phyloP scores from a whole-genome alignment of 2,113 vertebrate species.

The Sinocyclocheilus anophthalmus region DNA sequence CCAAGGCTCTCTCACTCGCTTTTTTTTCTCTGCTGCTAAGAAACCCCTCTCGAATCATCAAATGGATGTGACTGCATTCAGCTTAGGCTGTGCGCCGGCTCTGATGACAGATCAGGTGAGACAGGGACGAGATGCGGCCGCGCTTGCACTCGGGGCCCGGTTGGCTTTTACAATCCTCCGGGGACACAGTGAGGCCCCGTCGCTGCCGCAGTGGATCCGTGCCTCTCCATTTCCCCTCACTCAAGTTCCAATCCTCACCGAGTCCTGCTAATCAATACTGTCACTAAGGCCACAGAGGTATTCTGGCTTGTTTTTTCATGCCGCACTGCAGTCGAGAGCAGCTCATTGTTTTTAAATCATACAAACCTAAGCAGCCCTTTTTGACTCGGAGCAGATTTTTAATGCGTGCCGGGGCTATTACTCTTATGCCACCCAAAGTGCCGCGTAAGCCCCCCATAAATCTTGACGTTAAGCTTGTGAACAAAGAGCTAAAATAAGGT shows the following conservation, averaged over 20 bases:
- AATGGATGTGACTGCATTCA: conserved; percentile 48
- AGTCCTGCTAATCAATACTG: conserved; percentile 69
- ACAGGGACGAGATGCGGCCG: neutral
- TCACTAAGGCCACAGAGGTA: conserved; percentile 59
- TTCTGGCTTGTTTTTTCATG: conserved; percentile 56
- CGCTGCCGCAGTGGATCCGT: conserved; percentile 66
- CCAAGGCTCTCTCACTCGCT: neutral
- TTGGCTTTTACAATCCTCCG: conserved; percentile 60
- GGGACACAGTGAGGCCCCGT: conserved; percentile 49
- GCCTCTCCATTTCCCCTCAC: conserved; percentile 72
- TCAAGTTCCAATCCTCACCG: conserved; percentile 67
- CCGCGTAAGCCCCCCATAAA: conserved; percentile 61
- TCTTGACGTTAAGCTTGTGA: conserved; percentile 37
- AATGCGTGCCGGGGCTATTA: conserved; percentile 61
- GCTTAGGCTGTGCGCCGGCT: conserved; percentile 34
- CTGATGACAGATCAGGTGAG: conserved; percentile 58
- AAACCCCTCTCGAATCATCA: conserved; percentile 16
- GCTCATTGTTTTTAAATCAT: conserved; percentile 64
- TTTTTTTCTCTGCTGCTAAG: conserved; percentile 18
- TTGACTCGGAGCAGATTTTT: conserved; percentile 64
- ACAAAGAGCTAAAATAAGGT: conserved; percentile 62
- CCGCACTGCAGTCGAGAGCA: conserved; percentile 50
- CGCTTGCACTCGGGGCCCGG: conserved; percentile 62
- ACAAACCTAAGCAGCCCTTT: conserved; percentile 61
- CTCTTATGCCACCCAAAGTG: conserved; percentile 60